Evolutionary conservation across 2,797 vertebrate species (phyloP).

Genomic region (Choloepus didactylus): DNA sequence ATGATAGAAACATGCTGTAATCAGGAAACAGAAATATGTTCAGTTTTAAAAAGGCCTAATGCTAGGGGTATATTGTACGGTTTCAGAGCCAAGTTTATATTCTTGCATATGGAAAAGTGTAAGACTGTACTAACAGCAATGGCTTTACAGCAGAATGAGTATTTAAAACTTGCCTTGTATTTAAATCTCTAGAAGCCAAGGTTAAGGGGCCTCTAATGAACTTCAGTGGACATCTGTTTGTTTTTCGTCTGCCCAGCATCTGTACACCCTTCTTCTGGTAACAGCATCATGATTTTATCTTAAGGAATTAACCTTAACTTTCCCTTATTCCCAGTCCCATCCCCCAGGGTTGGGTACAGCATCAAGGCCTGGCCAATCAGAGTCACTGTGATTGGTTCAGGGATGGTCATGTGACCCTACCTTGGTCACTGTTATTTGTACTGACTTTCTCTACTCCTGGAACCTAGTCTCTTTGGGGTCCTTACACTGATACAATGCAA

Average conservation of each 20-base stretch:
- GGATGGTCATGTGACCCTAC: background rate
- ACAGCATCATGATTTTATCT: background rate
- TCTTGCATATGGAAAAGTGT: background rate
- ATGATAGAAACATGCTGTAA: constrained; percentile 73
- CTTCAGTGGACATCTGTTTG: background rate
- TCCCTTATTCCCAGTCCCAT: background rate
- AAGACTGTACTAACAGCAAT: constrained; percentile 49
- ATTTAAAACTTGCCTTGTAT: background rate
- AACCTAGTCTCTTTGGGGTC: background rate
- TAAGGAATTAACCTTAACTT: background rate
- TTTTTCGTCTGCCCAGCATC: background rate
- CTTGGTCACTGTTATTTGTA: too few relatives aligned
- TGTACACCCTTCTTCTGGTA: background rate
- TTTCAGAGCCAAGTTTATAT: constrained; percentile 59
- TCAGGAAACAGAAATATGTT: constrained; percentile 69
- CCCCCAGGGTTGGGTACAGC: background rate
- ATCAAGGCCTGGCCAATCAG: background rate
- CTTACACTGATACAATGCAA: background rate
- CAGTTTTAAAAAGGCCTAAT: constrained; percentile 62
- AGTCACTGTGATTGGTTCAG: background rate
- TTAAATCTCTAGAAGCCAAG: background rate
- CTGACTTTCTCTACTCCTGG: too few relatives aligned
- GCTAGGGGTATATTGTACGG: constrained; percentile 11
- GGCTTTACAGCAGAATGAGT: background rate
- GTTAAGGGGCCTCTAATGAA: background rate